phyloP scores from a whole-genome alignment of 2,113 vertebrate genomes.

The Mustelus asterias region DNA sequence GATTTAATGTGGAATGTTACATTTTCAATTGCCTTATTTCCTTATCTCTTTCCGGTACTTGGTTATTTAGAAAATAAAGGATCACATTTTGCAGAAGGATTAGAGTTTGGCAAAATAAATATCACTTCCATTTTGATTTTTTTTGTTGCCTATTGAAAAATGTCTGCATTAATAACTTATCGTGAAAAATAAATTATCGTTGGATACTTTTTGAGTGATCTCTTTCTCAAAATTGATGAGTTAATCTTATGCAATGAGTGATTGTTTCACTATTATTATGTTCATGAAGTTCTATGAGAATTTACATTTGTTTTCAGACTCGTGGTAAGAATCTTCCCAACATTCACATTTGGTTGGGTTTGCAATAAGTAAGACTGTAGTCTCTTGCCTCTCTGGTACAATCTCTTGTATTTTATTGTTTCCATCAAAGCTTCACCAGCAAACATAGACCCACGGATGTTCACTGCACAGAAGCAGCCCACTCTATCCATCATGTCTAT shows the following conservation, averaged over 20 bases:
- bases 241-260: not conserved
- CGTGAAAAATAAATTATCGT: not conserved
- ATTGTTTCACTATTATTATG: not conserved
- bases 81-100: not conserved
- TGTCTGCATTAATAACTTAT: not conserved
- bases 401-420: not conserved
- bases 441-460: not conserved
- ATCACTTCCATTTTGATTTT: not conserved
- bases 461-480: not conserved
- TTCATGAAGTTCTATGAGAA: not conserved
- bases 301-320: not conserved
- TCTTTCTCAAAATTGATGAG: not conserved
- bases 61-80: not conserved
- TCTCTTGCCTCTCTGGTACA: not conserved
- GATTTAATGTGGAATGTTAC: not conserved
- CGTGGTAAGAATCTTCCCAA: not conserved
- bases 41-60: not conserved
- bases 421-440: not conserved
- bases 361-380: not conserved
- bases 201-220: not conserved
- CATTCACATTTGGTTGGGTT: not conserved
- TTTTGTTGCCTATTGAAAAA: not conserved
- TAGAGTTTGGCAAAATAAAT: not conserved
- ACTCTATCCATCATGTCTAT: not conserved
- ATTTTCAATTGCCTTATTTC: not conserved